Conservation (phyloP, 2,888 invertebrate genomes). For the Drosophila emarginata region DNA sequence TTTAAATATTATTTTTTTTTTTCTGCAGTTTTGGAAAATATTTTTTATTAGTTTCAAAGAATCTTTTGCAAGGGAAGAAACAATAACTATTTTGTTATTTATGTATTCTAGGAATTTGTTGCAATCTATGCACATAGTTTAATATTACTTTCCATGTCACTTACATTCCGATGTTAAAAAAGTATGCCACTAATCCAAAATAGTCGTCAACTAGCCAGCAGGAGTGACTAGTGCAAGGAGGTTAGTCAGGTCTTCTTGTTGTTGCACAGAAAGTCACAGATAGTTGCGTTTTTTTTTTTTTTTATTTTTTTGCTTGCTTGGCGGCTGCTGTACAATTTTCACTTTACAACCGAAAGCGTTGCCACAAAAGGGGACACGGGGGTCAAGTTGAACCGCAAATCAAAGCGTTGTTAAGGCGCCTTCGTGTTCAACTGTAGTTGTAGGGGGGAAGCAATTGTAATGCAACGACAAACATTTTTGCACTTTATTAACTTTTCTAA, state of each 20-base stretch:
- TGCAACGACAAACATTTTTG: conserved; percentile 64
- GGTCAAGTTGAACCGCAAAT: conserved; percentile 54
- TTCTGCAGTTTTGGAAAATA: not conserved
- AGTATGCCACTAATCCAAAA: conserved; percentile 43
- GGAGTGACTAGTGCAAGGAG: conserved; percentile 18
- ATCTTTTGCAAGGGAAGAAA: not conserved
- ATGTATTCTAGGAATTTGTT: not conserved
- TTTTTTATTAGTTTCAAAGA: not conserved
- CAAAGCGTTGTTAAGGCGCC: conserved; percentile 47
- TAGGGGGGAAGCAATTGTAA: conserved; percentile 37
- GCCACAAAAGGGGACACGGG: conserved; percentile 34
- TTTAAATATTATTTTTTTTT: not conserved
- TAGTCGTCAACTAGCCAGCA: not conserved
- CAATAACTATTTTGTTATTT: not conserved
- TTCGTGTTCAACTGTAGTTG: conserved; percentile 29
- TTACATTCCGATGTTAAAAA: conserved; percentile 26
- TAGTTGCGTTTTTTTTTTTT: conserved; percentile 43
- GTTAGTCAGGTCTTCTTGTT: conserved; percentile 24
- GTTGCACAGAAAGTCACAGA: conserved; percentile 37
- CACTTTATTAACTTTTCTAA: conserved; percentile 73
- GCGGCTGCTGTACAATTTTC: conserved; percentile 53
- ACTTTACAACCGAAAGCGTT: conserved; percentile 53
- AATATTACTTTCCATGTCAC: conserved; percentile 20
- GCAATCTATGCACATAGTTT: not conserved
- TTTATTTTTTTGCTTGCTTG: conserved; percentile 41